Evolutionary conservation across 2,888 invertebrate species (phyloP), one percentile per base, ranked within the genome.

Genomic region (Caenorhabditis sp.): DNA sequence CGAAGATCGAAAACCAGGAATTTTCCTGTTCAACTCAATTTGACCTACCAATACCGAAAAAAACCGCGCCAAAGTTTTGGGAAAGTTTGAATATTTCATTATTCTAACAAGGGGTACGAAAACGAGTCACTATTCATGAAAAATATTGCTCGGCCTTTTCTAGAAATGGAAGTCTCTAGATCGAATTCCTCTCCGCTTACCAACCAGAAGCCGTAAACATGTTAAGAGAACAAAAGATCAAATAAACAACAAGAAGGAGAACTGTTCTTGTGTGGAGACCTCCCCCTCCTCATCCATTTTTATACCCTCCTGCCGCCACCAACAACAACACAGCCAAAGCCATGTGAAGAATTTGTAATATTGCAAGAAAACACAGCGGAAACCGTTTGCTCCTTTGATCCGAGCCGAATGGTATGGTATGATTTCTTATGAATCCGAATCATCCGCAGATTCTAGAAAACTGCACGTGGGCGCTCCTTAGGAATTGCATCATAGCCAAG

Each of bases 401-500:
- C 6, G n/a, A 47, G 47, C 47, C 47, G 47, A 47, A n/a, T n/a
- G n/a, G n/a, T n/a, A n/a, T 47, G 54, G 54, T 54, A 14, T 54
- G 54, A 54, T 54, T 2, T 51, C 22, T 24, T 54, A 54, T 26
- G 12, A 22, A 22, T 22, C 19, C 1, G 24, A 51, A 24, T 47
- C 47, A 47, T 31, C 38, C n/a, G 19, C 6, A 7, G 26, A 26
- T 38, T 31, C 35, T 58, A 58, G 64, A 66, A 51, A 66, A 51
- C 66, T 35, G 66, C 66, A 66, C 66, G 66, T 66, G 66, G 66
- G 66, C 66, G 14, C 35, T 16, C 22, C 14, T 14, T 0, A 49
- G 66, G 22, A 51, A 66, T 66, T 66, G 66, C 66, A 66, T 66
- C 66, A 66, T 35, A 51, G 31, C 8, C n/a, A n/a, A 16, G 14